phyloP scores from a whole-genome alignment of 30 jellyfish, hydroid and myxozoan genomes.

The Turritopsis rubra region DNA sequence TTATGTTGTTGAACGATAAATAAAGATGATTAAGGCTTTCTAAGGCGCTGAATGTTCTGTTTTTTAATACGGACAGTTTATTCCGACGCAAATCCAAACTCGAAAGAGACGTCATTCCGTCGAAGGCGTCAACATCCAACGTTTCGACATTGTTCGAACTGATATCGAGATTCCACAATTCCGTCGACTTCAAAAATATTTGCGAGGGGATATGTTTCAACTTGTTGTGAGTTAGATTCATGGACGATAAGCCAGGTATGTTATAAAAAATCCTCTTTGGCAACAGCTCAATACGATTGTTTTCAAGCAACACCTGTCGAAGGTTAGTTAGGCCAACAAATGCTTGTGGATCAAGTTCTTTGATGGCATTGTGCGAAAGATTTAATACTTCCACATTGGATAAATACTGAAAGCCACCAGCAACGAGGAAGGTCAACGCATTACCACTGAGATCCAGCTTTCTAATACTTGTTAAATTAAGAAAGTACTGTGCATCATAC shows the following conservation, averaged over 20 bases:
- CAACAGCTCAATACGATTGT: background rate
- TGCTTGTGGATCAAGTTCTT: background rate
- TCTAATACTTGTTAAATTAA: background rate
- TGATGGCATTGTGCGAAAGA: background rate
- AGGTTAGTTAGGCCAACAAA: background rate
- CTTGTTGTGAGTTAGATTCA: background rate
- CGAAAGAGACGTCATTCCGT: background rate
- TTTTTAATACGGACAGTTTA: background rate
- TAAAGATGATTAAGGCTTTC: background rate
- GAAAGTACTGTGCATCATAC: background rate
- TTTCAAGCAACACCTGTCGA: background rate
- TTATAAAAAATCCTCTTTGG: background rate
- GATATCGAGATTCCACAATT: background rate
- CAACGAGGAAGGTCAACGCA: background rate
- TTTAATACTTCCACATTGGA: background rate
- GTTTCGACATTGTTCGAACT: background rate
- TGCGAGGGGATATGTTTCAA: background rate
- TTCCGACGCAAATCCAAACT: background rate
- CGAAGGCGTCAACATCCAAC: background rate
- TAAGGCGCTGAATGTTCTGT: background rate
- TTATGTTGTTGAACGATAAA: background rate
- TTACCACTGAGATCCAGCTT: background rate
- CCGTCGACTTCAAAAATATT: background rate
- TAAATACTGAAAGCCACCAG: background rate
- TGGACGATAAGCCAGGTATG: background rate